These are phyloP conservation scores for Medauroidea extradentata DNA, from an alignment of 1,140 invertebrate genomes.

Conservation along the genomic window DNA sequence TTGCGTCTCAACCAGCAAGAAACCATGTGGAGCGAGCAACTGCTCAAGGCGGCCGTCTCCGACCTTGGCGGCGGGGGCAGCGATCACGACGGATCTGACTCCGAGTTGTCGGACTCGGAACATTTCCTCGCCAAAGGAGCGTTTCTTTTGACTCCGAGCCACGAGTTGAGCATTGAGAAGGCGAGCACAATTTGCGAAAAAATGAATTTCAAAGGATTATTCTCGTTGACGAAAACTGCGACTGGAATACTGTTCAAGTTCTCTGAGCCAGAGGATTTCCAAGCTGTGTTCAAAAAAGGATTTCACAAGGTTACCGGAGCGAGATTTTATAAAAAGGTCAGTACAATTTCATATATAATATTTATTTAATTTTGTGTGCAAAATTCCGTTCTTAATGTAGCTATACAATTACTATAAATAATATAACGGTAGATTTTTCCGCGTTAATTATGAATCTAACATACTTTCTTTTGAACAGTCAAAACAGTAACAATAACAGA, in stretches of 20 bases:
- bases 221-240: conserved; percentile 77
- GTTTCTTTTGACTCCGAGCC: conserved; percentile 77
- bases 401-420: too few relatives aligned
- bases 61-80: not conserved
- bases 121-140: conserved; percentile 50
- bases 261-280: conserved; percentile 76
- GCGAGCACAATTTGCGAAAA: conserved; percentile 81
- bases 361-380: too few relatives aligned
- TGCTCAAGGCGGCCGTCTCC: conserved; percentile 5
- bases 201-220: conserved; percentile 71
- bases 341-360: too few relatives aligned
- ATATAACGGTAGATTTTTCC: too few relatives aligned
- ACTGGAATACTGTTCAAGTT: conserved; percentile 85
- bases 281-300: conserved; percentile 77
- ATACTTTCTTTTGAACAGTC: too few relatives aligned
- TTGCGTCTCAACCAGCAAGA: conserved; percentile 3
- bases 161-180: conserved; percentile 77
- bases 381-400: too few relatives aligned
- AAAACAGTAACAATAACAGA: too few relatives aligned
- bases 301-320: conserved; percentile 79
- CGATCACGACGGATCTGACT: conserved; percentile 12
- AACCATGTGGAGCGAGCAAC: conserved; percentile 10
- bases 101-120: conserved; percentile 14
- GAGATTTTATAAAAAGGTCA: conserved; percentile 71
- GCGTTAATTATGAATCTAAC: too few relatives aligned